Conservation (phyloP, 1,140 invertebrate species). For the Dendrolimus kikuchii region DNA sequence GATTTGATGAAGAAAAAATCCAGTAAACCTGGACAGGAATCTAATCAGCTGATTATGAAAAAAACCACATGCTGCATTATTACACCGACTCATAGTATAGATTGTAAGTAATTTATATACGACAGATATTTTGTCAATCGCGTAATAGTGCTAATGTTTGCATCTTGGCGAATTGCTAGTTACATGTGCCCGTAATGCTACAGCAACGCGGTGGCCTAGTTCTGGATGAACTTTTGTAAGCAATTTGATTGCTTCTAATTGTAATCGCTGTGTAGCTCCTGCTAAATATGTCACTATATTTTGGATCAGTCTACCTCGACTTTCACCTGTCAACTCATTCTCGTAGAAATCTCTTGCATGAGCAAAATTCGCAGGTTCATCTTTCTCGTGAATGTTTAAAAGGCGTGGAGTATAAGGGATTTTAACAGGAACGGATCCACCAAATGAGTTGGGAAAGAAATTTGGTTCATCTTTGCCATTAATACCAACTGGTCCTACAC, state of each 20-base stretch:
- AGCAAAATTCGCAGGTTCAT: conserved; percentile 86
- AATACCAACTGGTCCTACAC: conserved; percentile 76
- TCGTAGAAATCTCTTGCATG: conserved; percentile 88
- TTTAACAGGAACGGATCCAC: conserved; percentile 78
- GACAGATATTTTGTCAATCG: no score
- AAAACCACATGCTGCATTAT: no score
- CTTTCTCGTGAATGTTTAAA: conserved; percentile 69
- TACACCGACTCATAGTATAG: no score
- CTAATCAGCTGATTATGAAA: no score
- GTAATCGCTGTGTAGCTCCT: conserved; percentile 84
- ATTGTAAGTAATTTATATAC: no score
- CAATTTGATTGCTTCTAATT: conserved; percentile 83
- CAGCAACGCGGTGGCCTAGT: conserved; percentile 76
- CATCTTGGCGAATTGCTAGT: conserved; percentile 7
- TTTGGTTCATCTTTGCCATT: conserved; percentile 88
- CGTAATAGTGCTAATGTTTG: no score
- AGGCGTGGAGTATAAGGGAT: conserved; percentile 64
- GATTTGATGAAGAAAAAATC: no score
- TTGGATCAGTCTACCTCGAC: conserved; percentile 80
- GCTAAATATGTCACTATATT: conserved; percentile 86
- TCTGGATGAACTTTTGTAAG: conserved; percentile 79
- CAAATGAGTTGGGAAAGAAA: conserved; percentile 96
- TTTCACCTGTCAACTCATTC: conserved; percentile 82
- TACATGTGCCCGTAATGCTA: conserved; percentile 71
- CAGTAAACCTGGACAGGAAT: no score